Conservation (phyloP, 2,888 invertebrate species). For the Thymelicus acteon region DNA sequence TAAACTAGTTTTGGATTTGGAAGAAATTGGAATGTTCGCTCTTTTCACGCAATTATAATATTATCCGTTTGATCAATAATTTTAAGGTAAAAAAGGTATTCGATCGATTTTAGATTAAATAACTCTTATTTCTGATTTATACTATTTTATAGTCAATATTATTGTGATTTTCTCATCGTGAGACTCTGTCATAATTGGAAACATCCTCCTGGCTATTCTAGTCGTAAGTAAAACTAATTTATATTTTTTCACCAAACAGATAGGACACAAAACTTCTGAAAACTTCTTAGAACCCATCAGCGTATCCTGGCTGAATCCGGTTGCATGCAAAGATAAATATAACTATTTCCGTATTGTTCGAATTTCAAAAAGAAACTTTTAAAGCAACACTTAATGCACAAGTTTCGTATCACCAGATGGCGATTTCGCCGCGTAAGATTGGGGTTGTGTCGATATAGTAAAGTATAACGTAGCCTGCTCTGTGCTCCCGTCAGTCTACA, state of each 20-base stretch:
- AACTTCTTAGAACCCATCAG: slow-evolving; percentile 31
- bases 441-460: slow-evolving; percentile 39
- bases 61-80: no score
- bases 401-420: slow-evolving; percentile 61
- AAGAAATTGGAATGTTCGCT: no score
- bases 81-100: no score
- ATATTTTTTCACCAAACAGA: background rate
- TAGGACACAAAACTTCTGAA: slow-evolving; percentile 10
- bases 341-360: slow-evolving; percentile 47
- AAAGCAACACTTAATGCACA: slow-evolving; percentile 53
- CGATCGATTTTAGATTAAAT: no score
- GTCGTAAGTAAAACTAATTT: no score
- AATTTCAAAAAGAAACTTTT: slow-evolving; percentile 49
- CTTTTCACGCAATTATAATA: no score
- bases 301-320: slow-evolving; percentile 17
- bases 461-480: slow-evolving; percentile 18
- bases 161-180: no score
- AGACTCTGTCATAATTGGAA: no score
- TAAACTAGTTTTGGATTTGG: no score
- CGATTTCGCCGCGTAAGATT: slow-evolving; percentile 44
- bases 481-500: slow-evolving; percentile 47
- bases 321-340: slow-evolving; percentile 37
- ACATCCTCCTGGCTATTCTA: no score
- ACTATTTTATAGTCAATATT: no score
- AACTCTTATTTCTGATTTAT: no score